A percentile compares a stretch with the other conserved stretches of the same genome.
These are phyloP conservation scores for Pipistrellus nathusii DNA, from an alignment of 2,797 vertebrate species.

Conservation along the genomic window DNA sequence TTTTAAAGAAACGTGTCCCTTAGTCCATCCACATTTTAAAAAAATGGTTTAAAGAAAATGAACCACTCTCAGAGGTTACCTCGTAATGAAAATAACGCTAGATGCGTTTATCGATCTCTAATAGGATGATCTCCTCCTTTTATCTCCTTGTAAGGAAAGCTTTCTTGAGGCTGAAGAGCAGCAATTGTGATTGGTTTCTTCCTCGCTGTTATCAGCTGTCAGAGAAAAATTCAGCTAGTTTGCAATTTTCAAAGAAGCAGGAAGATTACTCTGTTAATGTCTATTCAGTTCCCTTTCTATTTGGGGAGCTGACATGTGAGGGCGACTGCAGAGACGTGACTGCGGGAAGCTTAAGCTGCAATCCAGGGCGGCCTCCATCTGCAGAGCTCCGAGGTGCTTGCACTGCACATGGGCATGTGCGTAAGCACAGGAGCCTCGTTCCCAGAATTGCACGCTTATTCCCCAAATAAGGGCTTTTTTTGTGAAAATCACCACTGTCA, in stretches of 20 bases:
- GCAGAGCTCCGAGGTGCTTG: not conserved
- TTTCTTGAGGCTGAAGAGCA: conserved; percentile 55
- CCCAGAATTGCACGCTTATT: not conserved
- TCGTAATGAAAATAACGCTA: conserved; percentile 38
- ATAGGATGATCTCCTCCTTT: conserved; percentile 57
- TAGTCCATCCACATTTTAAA: conserved; percentile 25
- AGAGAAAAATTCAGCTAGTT: conserved; percentile 70
- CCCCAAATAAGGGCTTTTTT: not conserved
- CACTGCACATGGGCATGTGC: not conserved
- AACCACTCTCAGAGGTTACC: not conserved
- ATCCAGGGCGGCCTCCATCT: not conserved
- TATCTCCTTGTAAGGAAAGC: conserved; percentile 58
- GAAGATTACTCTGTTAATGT: conserved; percentile 72
- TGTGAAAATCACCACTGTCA: conserved; percentile 11
- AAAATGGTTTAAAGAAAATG: conserved; percentile 63
- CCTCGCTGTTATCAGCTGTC: conserved; percentile 53
- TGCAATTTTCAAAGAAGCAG: conserved; percentile 73
- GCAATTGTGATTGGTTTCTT: conserved; percentile 58
- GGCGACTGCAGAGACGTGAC: conserved; percentile 28
- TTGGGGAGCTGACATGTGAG: conserved; percentile 54
- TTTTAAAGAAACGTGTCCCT: not conserved
- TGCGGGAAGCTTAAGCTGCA: not conserved
- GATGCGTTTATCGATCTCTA: conserved; percentile 67
- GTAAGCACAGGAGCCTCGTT: not conserved
- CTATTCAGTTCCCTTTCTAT: conserved; percentile 76